Conservation (phyloP, 2,888 invertebrate species). For the Apotomis turbidana region DNA sequence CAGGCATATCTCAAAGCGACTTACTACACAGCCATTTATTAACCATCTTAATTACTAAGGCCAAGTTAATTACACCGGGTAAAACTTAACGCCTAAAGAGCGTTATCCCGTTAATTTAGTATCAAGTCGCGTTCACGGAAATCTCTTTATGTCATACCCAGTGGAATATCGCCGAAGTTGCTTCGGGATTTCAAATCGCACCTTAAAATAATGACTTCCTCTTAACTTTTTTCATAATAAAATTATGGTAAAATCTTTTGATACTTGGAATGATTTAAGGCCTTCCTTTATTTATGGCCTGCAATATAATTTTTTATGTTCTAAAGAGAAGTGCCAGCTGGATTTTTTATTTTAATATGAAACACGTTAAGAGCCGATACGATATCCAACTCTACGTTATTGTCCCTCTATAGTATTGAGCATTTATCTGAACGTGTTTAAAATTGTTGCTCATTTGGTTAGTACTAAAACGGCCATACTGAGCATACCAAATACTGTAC, state of each 20-base stretch:
- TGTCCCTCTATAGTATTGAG: background rate
- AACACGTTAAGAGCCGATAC: background rate
- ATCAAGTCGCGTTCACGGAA: constrained; percentile 63
- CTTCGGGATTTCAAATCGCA: constrained; percentile 64
- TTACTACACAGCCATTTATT: constrained; percentile 80
- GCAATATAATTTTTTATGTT: constrained; percentile 72
- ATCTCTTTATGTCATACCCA: constrained; percentile 71
- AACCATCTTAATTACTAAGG: constrained; percentile 81
- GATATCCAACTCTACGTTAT: background rate
- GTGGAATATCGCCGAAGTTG: constrained; percentile 65
- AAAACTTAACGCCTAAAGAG: constrained; percentile 79
- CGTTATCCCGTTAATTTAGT: constrained; percentile 77
- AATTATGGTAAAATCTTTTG: constrained; percentile 74
- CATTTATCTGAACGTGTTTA: background rate
- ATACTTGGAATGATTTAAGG: constrained; percentile 70
- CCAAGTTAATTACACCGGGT: constrained; percentile 78
- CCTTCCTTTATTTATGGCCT: constrained; percentile 72
- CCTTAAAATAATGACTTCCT: constrained; percentile 59
- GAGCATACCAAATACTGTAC: background rate
- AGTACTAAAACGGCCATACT: no score
- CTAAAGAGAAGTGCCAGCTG: constrained; percentile 57
- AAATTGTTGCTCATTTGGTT: no score
- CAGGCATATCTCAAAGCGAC: constrained; percentile 78
- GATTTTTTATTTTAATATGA: background rate
- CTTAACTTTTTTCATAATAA: constrained; percentile 74